phyloP scores from a whole-genome alignment of 2,888 invertebrate species.

The Biston stratarius region DNA sequence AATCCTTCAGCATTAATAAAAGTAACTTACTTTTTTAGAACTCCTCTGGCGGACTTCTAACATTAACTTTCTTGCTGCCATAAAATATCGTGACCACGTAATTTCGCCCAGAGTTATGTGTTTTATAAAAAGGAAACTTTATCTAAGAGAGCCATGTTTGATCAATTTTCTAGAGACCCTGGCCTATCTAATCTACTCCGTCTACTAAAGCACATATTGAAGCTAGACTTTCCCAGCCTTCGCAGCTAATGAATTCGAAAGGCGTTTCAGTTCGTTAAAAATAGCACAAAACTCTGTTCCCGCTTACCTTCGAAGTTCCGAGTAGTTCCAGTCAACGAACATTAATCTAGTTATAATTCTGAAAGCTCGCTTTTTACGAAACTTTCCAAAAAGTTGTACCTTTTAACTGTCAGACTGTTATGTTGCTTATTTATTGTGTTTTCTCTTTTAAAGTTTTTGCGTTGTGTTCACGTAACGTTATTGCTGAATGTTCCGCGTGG shows the following conservation, averaged over 20 bases:
- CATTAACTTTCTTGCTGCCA: conserved; percentile 21
- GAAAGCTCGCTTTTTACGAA: conserved; percentile 62
- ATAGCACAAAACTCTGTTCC: conserved; percentile 77
- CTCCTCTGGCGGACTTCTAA: conserved; percentile 9
- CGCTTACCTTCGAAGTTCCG: conserved; percentile 72
- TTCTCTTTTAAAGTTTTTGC: conserved; percentile 54
- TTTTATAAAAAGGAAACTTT: conserved; percentile 42
- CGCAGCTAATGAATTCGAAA: conserved; percentile 80
- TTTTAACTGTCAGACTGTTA: conserved; percentile 62
- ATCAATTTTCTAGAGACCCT: conserved; percentile 37
- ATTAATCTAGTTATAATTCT: conserved; percentile 81
- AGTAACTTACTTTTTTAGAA: conserved; percentile 17
- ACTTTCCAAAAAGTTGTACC: conserved; percentile 61
- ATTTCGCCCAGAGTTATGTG: conserved; percentile 28
- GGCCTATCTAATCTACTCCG: conserved; percentile 10
- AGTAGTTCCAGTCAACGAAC: conserved; percentile 79
- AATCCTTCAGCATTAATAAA: conserved; percentile 17
- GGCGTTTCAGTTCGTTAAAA: conserved; percentile 77
- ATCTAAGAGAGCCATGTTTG: conserved; percentile 32
- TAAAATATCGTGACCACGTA: conserved; percentile 30
- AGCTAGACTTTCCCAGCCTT: conserved; percentile 66
- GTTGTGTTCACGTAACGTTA: conserved; percentile 54
- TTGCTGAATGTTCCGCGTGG: conserved; percentile 45
- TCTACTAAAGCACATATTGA: conserved; percentile 62
- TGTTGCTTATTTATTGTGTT: conserved; percentile 60